Evolutionary conservation across 1,140 invertebrate genomes (phyloP).

Genomic region (Xylocopa sonorina): DNA sequence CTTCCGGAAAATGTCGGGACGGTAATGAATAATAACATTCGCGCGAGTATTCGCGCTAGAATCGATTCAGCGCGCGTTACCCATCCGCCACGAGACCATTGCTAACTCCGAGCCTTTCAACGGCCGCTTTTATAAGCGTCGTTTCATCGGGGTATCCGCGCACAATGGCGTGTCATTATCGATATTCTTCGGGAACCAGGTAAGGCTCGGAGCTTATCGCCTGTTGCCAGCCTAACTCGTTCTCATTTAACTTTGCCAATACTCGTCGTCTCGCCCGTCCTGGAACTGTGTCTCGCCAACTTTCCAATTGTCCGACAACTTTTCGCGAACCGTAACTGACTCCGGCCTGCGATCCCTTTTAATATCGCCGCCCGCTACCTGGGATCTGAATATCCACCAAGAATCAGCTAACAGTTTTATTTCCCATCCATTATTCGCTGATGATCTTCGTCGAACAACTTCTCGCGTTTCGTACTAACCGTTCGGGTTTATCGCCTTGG

Average conservation of each 20-base stretch:
- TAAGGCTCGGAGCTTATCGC: conserved; percentile 55
- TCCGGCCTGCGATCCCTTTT: not conserved
- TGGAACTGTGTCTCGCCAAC: conserved; percentile 23
- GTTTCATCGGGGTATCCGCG: conserved; percentile 10
- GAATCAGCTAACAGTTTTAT: not conserved
- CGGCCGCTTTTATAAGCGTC: conserved; percentile 25
- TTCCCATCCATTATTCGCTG: not conserved
- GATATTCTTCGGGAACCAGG: conserved; percentile 38
- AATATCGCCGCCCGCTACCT: not conserved
- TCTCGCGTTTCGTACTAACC: not conserved
- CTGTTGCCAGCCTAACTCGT: conserved; percentile 60
- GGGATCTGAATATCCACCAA: not conserved
- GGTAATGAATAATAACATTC: not conserved
- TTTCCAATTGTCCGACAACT: conserved; percentile 17
- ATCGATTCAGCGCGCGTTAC: not conserved
- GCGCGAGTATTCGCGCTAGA: not conserved
- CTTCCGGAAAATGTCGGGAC: conserved; percentile 1
- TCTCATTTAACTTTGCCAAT: conserved; percentile 61
- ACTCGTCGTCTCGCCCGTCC: conserved; percentile 1
- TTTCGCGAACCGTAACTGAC: conserved; percentile 34
- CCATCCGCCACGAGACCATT: too few relatives aligned
- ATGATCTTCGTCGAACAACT: not conserved
- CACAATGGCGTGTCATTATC: conserved; percentile 57
- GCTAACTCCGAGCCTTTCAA: not conserved
- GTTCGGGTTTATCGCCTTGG: too few relatives aligned